phyloP scores from a whole-genome alignment of 92 coral and sea anemone genomes.

The Porites lobata region DNA sequence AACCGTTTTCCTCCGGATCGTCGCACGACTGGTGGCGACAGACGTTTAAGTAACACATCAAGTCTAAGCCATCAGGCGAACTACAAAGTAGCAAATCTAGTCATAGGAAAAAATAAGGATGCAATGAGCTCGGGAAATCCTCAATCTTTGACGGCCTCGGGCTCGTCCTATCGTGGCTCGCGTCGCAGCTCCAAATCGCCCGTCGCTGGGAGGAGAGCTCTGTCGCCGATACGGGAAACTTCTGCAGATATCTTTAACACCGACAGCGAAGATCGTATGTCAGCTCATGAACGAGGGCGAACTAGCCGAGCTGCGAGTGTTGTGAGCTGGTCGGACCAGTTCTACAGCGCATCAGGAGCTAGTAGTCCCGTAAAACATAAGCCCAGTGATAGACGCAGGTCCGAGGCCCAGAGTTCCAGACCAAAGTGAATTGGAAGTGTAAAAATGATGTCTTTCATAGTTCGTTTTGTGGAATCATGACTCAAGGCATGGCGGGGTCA shows the following conservation, averaged over 20 bases:
- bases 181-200: constrained; percentile 90
- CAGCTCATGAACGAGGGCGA: constrained; percentile 78
- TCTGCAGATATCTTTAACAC: constrained; percentile 64
- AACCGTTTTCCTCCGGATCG: constrained; percentile 63
- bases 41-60: constrained; percentile 68
- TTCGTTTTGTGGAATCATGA: not conserved
- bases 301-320: constrained; percentile 89
- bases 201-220: constrained; percentile 87
- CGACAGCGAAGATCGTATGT: constrained; percentile 84
- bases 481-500: constrained; percentile 30
- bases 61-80: constrained; percentile 89
- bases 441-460: not conserved
- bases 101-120: constrained; percentile 93
- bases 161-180: constrained; percentile 51
- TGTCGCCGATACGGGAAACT: constrained; percentile 94
- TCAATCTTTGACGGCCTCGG: constrained; percentile 40
- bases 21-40: constrained; percentile 60
- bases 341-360: constrained; percentile 76
- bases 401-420: constrained; percentile 81
- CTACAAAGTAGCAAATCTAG: constrained; percentile 98
- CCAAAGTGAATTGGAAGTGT: constrained; percentile 68
- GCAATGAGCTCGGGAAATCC: constrained; percentile 74
- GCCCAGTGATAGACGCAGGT: constrained; percentile 78
- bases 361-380: constrained; percentile 87
- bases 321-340: constrained; percentile 99